Evolutionary conservation across 2,888 invertebrate species (phyloP).

Genomic region (Brachypalpus laphriformis): DNA sequence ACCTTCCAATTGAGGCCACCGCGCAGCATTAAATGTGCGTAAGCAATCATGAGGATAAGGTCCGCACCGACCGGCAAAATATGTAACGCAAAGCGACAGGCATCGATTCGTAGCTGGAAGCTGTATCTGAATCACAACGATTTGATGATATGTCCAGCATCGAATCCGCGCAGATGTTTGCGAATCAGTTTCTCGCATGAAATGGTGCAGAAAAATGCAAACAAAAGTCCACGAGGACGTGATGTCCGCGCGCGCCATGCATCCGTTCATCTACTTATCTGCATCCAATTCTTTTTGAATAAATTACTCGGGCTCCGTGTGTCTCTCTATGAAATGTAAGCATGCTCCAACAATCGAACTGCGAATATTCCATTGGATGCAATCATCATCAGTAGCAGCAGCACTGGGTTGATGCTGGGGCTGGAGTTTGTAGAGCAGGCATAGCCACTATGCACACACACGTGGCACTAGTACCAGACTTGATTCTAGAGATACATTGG

Average conservation of each 20-base stretch:
- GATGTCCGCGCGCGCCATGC: conserved; percentile 49
- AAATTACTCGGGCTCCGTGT: conserved; percentile 54
- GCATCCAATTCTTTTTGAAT: conserved; percentile 56
- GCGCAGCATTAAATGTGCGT: conserved; percentile 57
- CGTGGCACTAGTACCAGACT: conserved; percentile 7
- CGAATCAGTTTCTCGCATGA: conserved; percentile 38
- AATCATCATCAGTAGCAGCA: conserved; percentile 47
- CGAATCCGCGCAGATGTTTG: conserved; percentile 52
- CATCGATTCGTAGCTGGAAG: conserved; percentile 23
- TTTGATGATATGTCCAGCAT: conserved; percentile 57
- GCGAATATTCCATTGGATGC: conserved; percentile 55
- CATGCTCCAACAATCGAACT: conserved; percentile 50
- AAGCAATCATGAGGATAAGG: conserved; percentile 70
- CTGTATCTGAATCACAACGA: not conserved
- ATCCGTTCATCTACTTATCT: conserved; percentile 65
- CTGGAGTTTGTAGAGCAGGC: not conserved
- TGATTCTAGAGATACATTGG: conserved; percentile 17
- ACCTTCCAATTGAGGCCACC: conserved; percentile 61
- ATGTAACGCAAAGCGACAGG: conserved; percentile 28
- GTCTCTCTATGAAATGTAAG: conserved; percentile 31
- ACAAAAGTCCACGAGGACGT: conserved; percentile 69
- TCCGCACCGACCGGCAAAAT: not conserved
- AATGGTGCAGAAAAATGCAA: conserved; percentile 62
- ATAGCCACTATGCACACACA: conserved; percentile 6
- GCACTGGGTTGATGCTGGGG: conserved; percentile 5